phyloP scores from a whole-genome alignment of 2,797 vertebrate species.

The Gorsachius magnificus region DNA sequence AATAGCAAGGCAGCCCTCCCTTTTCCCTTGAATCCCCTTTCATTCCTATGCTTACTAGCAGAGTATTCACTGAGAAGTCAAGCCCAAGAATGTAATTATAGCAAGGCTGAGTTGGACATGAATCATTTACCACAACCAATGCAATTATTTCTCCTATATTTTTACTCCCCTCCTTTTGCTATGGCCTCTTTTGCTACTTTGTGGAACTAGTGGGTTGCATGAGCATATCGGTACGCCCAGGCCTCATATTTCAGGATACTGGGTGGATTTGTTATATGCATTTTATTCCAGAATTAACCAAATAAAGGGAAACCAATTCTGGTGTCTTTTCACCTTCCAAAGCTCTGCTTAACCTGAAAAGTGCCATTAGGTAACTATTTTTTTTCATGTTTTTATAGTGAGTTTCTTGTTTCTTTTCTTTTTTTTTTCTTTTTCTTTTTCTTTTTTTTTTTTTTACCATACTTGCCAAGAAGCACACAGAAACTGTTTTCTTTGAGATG shows the following conservation, averaged over 20 bases:
- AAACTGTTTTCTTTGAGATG: background rate
- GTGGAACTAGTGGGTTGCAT: background rate
- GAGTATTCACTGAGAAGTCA: background rate
- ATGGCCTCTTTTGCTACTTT: background rate
- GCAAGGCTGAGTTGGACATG: background rate
- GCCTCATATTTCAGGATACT: background rate
- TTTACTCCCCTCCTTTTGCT: background rate
- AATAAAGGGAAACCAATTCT: background rate
- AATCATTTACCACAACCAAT: background rate
- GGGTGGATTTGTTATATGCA: background rate
- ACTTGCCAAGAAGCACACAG: background rate
- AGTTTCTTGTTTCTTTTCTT: rapidly evolving
- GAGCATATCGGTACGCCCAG: background rate
- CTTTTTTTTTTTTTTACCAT: background rate
- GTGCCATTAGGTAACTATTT: background rate
- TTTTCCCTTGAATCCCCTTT: background rate
- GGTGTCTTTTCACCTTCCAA: background rate
- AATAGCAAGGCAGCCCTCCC: background rate
- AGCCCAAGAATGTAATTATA: background rate
- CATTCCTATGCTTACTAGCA: background rate
- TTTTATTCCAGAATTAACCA: background rate
- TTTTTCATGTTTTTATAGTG: background rate
- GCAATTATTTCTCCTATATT: background rate
- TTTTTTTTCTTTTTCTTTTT: no score
- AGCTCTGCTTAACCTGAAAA: background rate